Percentiles rank a stretch among this genome's conserved stretches.
These are phyloP conservation scores for Phoxinus phoxinus DNA, from an alignment of 2,113 vertebrate genomes.

Conservation along the genomic window DNA sequence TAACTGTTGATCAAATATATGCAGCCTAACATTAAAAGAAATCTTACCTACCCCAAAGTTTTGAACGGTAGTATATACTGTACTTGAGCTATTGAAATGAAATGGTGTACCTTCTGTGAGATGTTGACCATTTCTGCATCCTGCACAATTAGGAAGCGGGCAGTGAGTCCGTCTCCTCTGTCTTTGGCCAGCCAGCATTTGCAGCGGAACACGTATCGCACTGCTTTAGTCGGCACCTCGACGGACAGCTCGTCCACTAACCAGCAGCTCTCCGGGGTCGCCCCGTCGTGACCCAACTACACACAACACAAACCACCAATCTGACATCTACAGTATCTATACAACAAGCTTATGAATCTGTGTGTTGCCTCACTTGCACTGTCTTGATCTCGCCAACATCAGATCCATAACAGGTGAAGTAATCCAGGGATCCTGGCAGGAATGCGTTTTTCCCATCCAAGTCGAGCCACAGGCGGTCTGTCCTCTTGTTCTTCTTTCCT, in stretches of 20 bases:
- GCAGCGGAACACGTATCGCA: slow-evolving; percentile 88
- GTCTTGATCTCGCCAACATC: slow-evolving; percentile 93
- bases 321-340: slow-evolving; percentile 8
- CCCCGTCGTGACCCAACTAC: slow-evolving; percentile 93
- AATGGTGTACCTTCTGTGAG: slow-evolving; percentile 81
- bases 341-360: neutral
- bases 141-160: slow-evolving; percentile 87
- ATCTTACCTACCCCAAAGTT: neutral
- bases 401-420: slow-evolving; percentile 82
- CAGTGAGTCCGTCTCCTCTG: slow-evolving; percentile 89
- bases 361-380: slow-evolving; percentile 84
- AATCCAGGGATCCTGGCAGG: slow-evolving; percentile 85
- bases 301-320: slow-evolving; percentile 33
- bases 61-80: neutral
- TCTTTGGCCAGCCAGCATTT: slow-evolving; percentile 98
- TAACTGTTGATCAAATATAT: neutral
- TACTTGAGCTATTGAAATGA: neutral
- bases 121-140: slow-evolving; percentile 87
- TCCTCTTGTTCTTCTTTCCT: slow-evolving; percentile 79
- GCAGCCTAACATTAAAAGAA: neutral
- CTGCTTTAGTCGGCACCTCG: slow-evolving; percentile 89
- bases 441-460: slow-evolving; percentile 83
- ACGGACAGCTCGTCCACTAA: slow-evolving; percentile 88
- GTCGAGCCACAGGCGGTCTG: slow-evolving; percentile 89
- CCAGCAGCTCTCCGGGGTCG: slow-evolving; percentile 97